A percentile compares a stretch with the other conserved stretches of the same genome.
Conservation (phyloP, 2,797 vertebrate species). For the Setipinna tenuifilis region DNA sequence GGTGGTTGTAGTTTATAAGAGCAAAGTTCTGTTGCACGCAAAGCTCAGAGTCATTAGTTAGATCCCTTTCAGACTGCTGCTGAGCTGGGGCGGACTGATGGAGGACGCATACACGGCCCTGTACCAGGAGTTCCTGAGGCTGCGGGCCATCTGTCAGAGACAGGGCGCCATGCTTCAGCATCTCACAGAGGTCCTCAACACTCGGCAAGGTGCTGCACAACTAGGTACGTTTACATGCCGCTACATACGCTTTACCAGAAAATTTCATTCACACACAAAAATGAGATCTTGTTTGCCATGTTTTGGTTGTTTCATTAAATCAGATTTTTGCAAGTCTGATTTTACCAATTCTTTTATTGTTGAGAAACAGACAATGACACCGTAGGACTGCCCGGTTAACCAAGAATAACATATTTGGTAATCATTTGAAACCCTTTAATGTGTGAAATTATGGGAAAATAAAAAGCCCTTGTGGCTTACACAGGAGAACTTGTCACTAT, state of each 20-base stretch:
- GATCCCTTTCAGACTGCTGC: background rate
- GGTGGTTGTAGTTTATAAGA: too few relatives aligned
- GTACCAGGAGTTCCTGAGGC: constrained; percentile 73
- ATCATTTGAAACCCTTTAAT: too few relatives aligned
- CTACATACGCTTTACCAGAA: too few relatives aligned
- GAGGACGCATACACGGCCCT: constrained; percentile 79
- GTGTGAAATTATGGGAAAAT: too few relatives aligned
- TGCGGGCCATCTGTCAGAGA: constrained; percentile 77
- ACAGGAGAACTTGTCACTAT: background rate
- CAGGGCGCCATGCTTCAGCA: constrained; percentile 79
- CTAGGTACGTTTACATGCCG: background rate
- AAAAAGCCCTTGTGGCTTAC: background rate
- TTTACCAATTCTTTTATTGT: background rate
- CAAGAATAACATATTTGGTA: background rate
- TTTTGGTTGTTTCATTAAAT: too few relatives aligned
- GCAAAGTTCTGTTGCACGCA: too few relatives aligned
- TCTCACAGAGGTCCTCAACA: constrained; percentile 67
- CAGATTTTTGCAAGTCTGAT: background rate
- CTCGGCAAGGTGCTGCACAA: constrained; percentile 64
- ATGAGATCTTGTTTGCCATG: too few relatives aligned
- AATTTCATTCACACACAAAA: too few relatives aligned
- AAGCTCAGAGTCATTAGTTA: too few relatives aligned
- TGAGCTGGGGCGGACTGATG: constrained; percentile 59
- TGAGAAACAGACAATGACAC: too few relatives aligned
- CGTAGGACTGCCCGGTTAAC: background rate